Conservation (phyloP, 2,797 vertebrate genomes). For the Scolopax rusticola region DNA sequence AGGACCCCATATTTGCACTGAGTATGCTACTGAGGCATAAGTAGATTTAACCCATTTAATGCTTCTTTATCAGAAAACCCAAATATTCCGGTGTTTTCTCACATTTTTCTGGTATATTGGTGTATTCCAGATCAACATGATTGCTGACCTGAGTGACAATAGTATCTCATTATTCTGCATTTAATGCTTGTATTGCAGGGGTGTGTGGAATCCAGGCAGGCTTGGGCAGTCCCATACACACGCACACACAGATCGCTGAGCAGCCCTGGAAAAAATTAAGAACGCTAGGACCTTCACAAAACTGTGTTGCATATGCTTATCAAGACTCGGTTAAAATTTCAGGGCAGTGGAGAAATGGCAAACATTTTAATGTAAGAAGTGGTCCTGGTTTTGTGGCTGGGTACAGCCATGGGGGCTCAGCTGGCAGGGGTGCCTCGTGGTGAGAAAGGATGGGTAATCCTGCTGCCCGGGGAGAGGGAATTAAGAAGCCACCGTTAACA, state of each 20-base stretch:
- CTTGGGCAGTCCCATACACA: background rate
- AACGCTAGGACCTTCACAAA: background rate
- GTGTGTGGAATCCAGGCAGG: background rate
- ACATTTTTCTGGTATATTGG: background rate
- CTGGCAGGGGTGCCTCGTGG: background rate
- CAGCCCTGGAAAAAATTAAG: background rate
- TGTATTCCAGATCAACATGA: background rate
- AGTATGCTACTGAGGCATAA: background rate
- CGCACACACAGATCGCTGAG: background rate
- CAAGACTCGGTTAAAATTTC: background rate
- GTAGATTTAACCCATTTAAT: background rate
- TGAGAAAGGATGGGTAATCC: background rate
- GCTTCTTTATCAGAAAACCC: background rate
- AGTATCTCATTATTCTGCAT: background rate
- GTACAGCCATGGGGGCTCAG: rapidly evolving
- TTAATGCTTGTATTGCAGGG: background rate
- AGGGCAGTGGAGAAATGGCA: background rate
- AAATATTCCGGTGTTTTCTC: background rate
- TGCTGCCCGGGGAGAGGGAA: conserved; percentile 3
- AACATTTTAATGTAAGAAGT: background rate
- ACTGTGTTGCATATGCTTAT: background rate
- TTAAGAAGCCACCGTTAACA: background rate
- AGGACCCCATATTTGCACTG: background rate
- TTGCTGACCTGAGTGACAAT: background rate
- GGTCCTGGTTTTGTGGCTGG: background rate